Evolutionary conservation across 1,140 invertebrate genomes (phyloP).

Genomic region (Rhynchophorus ferrugineus): DNA sequence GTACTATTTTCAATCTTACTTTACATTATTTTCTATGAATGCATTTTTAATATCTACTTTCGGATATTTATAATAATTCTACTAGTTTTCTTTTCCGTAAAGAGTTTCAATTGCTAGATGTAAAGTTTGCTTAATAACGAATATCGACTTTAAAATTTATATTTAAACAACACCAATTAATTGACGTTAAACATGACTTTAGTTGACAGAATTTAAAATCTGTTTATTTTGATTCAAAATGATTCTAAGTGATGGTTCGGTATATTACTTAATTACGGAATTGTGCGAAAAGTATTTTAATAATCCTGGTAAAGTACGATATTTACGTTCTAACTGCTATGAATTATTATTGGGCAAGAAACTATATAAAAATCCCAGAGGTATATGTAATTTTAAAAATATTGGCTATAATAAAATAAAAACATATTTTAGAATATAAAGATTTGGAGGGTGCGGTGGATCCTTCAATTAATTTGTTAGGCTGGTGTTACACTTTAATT

Average conservation of each 20-base stretch:
- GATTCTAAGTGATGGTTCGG: constrained; percentile 13
- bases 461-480: constrained; percentile 30
- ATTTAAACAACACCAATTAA: too few relatives aligned
- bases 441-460: constrained; percentile 26
- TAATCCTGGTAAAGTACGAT: constrained; percentile 3
- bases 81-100: too few relatives aligned
- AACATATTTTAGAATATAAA: constrained; percentile 23
- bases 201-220: too few relatives aligned
- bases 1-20: too few relatives aligned
- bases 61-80: too few relatives aligned
- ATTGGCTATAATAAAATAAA: constrained; percentile 2
- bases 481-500: constrained; percentile 32
- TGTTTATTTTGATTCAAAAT: not conserved
- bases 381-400: constrained; percentile 9
- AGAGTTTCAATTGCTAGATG: too few relatives aligned
- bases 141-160: too few relatives aligned
- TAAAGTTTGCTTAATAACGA: too few relatives aligned
- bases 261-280: constrained; percentile 31
- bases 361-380: constrained; percentile 5
- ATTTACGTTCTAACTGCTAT: constrained; percentile 3
- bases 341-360: constrained; percentile 8
- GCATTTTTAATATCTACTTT: too few relatives aligned
- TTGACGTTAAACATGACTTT: too few relatives aligned
- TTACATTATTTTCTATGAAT: too few relatives aligned
- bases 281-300: constrained; percentile 29